phyloP scores from a whole-genome alignment of 2,888 invertebrate species.

The Mantis religiosa region DNA sequence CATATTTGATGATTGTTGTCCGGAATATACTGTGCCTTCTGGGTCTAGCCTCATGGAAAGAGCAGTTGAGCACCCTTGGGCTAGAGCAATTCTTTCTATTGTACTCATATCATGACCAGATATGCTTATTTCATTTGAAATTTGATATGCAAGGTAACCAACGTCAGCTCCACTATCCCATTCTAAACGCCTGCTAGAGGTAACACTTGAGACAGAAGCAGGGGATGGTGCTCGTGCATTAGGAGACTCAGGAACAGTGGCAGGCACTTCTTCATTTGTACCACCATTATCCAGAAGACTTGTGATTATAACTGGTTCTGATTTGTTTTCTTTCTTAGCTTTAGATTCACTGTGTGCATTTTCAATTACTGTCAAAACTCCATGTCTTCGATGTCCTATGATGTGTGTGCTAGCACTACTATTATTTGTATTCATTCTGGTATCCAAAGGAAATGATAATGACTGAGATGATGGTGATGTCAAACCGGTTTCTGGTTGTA shows the following conservation, averaged over 20 bases:
- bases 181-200: constrained; percentile 71
- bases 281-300: not conserved
- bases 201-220: constrained; percentile 71
- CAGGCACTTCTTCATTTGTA: constrained; percentile 36
- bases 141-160: constrained; percentile 53
- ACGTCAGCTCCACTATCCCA: constrained; percentile 88
- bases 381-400: not conserved
- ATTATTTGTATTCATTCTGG: not conserved
- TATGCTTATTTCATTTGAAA: not conserved
- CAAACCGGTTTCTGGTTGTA: not conserved
- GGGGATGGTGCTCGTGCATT: constrained; percentile 41
- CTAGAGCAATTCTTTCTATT: constrained; percentile 58
- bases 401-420: not conserved
- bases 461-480: not conserved
- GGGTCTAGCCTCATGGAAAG: constrained; percentile 11
- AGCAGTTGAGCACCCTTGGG: constrained; percentile 39
- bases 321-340: not conserved
- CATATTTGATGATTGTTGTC: constrained; percentile 30
- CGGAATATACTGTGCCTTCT: constrained; percentile 23
- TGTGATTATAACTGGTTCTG: not conserved
- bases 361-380: not conserved
- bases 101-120: constrained; percentile 48
- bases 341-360: not conserved
- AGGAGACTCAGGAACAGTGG: constrained; percentile 35
- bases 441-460: not conserved